Evolutionary conservation across 1,140 invertebrate species (phyloP).

Genomic region (Listronotus oregonensis): DNA sequence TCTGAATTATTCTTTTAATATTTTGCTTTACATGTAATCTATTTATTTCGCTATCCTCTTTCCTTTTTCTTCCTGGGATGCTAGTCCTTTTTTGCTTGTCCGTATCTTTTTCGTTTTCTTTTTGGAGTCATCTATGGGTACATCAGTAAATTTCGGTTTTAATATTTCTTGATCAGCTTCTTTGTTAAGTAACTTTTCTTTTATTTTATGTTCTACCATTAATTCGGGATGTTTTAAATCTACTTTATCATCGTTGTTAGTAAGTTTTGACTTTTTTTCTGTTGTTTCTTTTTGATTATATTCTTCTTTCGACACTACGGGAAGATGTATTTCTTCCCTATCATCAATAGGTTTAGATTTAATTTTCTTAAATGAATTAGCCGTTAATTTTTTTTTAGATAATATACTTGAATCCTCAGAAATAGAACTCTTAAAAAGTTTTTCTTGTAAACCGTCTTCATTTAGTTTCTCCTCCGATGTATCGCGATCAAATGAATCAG

Average conservation of each 20-base stretch:
- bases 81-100: background rate
- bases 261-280: background rate
- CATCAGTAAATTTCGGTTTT: too few species aligned
- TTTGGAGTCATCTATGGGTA: too few species aligned
- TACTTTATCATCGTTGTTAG: background rate
- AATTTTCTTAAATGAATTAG: background rate
- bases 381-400: background rate
- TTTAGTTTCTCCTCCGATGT: too few species aligned
- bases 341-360: background rate
- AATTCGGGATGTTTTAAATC: too few species aligned
- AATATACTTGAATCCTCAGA: background rate
- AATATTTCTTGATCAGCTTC: too few species aligned
- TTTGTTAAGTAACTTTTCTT: too few species aligned
- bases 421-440: background rate
- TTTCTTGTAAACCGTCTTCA: background rate
- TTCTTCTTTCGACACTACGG: background rate
- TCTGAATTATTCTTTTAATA: conserved; percentile 48
- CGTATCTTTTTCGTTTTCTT: background rate
- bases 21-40: conserved; percentile 42
- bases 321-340: background rate
- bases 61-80: background rate
- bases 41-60: conserved; percentile 25
- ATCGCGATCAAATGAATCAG: too few species aligned
- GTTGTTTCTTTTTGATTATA: background rate
- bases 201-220: too few species aligned